Conservation (phyloP, 1,140 invertebrate genomes). For the Ostrea edulis region DNA sequence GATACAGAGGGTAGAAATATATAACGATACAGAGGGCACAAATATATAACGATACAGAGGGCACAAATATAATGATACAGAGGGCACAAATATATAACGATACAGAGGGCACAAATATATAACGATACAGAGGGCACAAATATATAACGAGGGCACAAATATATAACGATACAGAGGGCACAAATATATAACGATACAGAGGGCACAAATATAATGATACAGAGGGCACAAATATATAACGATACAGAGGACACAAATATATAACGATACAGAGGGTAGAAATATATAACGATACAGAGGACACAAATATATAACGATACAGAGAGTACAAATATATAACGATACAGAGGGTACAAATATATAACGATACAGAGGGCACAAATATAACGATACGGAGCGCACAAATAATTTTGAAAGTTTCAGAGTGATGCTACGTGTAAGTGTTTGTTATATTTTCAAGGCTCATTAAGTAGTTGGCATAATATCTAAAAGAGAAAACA, state of each 20-base stretch:
- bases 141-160: too few species aligned
- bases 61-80: neutral
- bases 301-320: too few species aligned
- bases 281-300: neutral
- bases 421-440: neutral
- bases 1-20: neutral
- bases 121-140: neutral
- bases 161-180: neutral
- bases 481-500: too few species aligned
- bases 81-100: slow-evolving; percentile 3
- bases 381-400: too few species aligned
- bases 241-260: neutral
- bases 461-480: neutral
- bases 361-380: neutral
- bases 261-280: too few species aligned
- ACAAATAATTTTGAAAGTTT: neutral
- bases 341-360: neutral
- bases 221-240: neutral
- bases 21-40: neutral
- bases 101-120: neutral
- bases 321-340: slow-evolving; percentile 42
- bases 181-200: slow-evolving; percentile 9
- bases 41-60: neutral
- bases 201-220: neutral
- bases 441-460: neutral